Percentiles rank a stretch among this genome's conserved stretches.
Conservation (phyloP, 2,113 vertebrate species). For the Chloebia gouldiae region DNA sequence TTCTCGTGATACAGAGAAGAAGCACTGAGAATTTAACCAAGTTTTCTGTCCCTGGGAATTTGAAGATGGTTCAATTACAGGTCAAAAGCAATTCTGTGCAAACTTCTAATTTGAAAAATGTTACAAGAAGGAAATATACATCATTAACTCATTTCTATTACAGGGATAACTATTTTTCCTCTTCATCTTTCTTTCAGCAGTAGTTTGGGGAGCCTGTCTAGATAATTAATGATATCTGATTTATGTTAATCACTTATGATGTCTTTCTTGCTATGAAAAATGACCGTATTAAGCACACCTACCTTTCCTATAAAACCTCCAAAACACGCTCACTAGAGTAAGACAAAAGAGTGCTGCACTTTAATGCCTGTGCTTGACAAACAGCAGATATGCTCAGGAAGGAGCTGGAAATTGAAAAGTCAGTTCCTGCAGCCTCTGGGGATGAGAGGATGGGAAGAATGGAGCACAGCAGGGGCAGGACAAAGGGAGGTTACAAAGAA, state of each 20-base stretch:
- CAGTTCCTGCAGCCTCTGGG: not conserved
- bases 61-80: conserved; percentile 24
- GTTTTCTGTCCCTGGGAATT: conserved; percentile 10
- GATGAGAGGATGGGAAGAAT: not conserved
- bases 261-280: conserved; percentile 37
- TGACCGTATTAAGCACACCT: not conserved
- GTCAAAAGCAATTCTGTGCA: conserved; percentile 15
- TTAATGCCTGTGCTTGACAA: conserved; percentile 35
- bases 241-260: conserved; percentile 45
- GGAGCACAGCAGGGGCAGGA: not conserved
- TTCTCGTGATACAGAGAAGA: not conserved
- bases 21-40: not conserved
- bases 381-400: conserved; percentile 26
- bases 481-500: conserved; percentile 4
- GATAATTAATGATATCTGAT: conserved; percentile 53
- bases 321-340: not conserved
- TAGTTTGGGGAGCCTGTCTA: conserved; percentile 29
- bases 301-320: not conserved
- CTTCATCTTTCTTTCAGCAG: conserved; percentile 44
- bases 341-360: not conserved
- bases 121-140: conserved; percentile 36
- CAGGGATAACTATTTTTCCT: not conserved
- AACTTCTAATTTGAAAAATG: conserved; percentile 35
- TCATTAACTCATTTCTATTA: conserved; percentile 29
- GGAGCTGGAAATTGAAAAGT: conserved; percentile 39